Evolutionary conservation across 2,888 invertebrate species (phyloP), one percentile per base, ranked within the genome.

Genomic region (Micropterix aruncella): DNA sequence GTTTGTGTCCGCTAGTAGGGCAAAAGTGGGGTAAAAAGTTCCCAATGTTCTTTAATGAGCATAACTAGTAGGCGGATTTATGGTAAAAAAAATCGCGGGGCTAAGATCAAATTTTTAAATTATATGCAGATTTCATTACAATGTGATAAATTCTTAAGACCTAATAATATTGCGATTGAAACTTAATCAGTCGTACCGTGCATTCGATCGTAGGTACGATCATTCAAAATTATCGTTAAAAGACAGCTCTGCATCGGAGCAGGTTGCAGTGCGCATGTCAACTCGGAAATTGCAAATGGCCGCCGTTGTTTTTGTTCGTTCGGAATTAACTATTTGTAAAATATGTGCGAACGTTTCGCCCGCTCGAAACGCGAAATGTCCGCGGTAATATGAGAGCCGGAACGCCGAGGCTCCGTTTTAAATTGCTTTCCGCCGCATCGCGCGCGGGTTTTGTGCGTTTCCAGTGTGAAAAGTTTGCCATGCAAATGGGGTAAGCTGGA

Each of bases 231-330:
- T 56, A 61, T 61, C 53, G 53, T 61, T 61, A n/a, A n/a, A n/a
- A n/a, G 56, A 61, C 60, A 63, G 62, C 65, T 66, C 66, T 63
- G 67, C 66, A 64, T 60, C 44, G 60, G 59, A 50, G 63, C 62
- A 67, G 44, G 65, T 38, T 38, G 0, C 60, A 64, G 63, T 71
- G 81, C 80, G 81, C 81, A 81, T 77, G 79, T 77, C 79, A 79
- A 70, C 75, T 77, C 77, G 77, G 76, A 81, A 82, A 90, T 87
- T 89, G 87, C 89, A 91, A 92, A 93, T 93, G 92, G 92, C 92
- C 90, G 84, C 89, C 83, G 88, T 90, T 93, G 91, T 92, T 92
- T 90, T 92, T 92, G 91, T 92, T 91, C 85, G 86, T 85, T 85
- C 84, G 82, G 84, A 84, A 73, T 74, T 75, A 75, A 74, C 74